phyloP scores from a whole-genome alignment of 1,140 invertebrate genomes.

The Radopholus similis region DNA sequence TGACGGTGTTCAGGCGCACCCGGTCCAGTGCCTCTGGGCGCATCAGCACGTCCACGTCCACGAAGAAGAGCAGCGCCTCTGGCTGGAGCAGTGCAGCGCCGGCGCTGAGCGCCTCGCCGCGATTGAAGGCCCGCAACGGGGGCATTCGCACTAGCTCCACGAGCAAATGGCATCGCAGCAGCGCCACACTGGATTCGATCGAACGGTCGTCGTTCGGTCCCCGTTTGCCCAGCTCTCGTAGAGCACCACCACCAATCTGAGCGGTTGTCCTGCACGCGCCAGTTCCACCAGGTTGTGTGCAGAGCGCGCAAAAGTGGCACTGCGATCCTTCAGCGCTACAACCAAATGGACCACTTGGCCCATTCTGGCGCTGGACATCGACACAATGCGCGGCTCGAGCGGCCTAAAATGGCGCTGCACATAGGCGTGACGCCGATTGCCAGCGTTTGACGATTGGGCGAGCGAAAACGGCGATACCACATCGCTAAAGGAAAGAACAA shows the following conservation, averaged over 20 bases:
- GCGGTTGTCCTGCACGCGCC: no score
- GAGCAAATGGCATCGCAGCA: conserved; percentile 55
- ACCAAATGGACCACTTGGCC: conserved; percentile 41
- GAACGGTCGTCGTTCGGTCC: no score
- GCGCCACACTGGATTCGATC: conserved; percentile 57
- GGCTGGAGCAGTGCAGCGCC: conserved; percentile 63
- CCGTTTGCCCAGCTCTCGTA: no score
- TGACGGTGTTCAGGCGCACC: conserved; percentile 61
- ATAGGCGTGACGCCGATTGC: conserved; percentile 88
- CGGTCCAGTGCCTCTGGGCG: conserved; percentile 60
- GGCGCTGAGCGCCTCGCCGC: conserved; percentile 61
- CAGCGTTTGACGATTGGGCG: conserved; percentile 73
- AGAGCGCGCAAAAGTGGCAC: conserved; percentile 77
- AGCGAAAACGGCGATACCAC: conserved; percentile 11
- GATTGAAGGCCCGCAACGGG: conserved; percentile 55
- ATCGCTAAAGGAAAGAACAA: conserved; percentile 3
- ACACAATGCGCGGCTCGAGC: conserved; percentile 24
- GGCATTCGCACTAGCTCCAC: conserved; percentile 50
- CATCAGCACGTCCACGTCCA: conserved; percentile 67
- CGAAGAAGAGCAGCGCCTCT: conserved; percentile 68
- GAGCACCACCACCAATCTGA: conserved; percentile 75
- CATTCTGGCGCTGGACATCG: conserved; percentile 1
- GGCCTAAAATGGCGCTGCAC: conserved; percentile 79
- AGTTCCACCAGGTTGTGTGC: conserved; percentile 74
- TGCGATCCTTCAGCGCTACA: conserved; percentile 65